Base-by-base conservation (phyloP, 2,797 vertebrate genomes). In the Geotrypetes seraphini region DNA sequence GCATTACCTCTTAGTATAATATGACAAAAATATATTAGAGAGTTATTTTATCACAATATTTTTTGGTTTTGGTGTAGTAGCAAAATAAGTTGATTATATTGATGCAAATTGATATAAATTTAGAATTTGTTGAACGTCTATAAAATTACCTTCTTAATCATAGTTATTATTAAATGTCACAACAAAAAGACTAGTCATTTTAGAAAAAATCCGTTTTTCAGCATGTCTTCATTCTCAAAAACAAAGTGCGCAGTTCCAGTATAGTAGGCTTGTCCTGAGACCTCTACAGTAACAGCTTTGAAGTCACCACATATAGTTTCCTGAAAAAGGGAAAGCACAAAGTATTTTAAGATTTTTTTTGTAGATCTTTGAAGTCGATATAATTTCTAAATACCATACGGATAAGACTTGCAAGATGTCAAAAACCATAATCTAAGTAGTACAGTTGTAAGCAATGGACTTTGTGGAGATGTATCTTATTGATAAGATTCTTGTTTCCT, bases 191-290 rank as follows among this genome's bases (percentile, higher is more conserved):
- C 7, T 12, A 16, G 22, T 86, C 64, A 97, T 53, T 88, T 86
- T 31, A 96, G 72, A 25, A 87, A 78, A 55, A 98, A 98, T 3
- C 94, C 95, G 0, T 75, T 39, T 32, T 59, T 83, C 47, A 97
- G 70, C 0, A 75, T 25, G 61, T 98, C 95, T 0, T 81, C 68
- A 0, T 70, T 66, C 66, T 98, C 95, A 0, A 89, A 60, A 10
- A 81, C 83, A 20, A 96, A 92, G 43, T 50, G 78, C n/a, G 90
- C 82, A 7, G 73, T 68, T 3, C 92, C 92, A 0, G 81, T 94
- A 60, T 98, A 97, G 69, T 90, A 85, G 2, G 91, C 89, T 69
- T 78, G 80, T 57, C 94, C 94, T 0, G 84, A 72, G 1, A 97
- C 92, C 68, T 98, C 94, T 53, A 98, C 93, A 3, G 93, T 50